Evolutionary conservation across 2,888 invertebrate species (phyloP), one percentile per base, ranked within the genome.

Genomic region (Eristalis tenax): DNA sequence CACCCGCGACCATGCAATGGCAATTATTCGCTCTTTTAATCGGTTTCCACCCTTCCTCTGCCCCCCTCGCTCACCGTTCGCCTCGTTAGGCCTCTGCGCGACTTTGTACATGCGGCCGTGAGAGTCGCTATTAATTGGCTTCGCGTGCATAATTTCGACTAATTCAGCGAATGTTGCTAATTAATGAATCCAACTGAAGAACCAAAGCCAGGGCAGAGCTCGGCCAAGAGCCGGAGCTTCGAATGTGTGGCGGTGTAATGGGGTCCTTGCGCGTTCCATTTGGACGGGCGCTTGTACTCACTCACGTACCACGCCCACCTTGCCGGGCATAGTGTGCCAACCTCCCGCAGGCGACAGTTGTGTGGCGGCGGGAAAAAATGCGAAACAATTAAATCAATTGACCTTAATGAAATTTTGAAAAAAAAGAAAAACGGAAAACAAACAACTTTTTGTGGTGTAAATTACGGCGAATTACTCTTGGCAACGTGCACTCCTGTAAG

Each of bases 131-230:
- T 79, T 79, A 84, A 79, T 83, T 79, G 74, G 83, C 79, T 79
- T 79, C 79, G 75, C 61, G 70, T 70, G 80, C 66, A 84, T 80
- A 76, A 80, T 80, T 80, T 65, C 70, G 40, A 80, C 74, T 71
- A 84, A 79, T 80, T 84, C 75, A 84, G 75, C 75, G 84, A 76
- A 84, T 80, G 66, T 80, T 80, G 63, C 75, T 84, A 80, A 84
- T 84, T 84, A 80, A 76, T 76, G 71, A 76, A 76, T 84, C 65
- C 40, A 80, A 23, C 43, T 65, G 40, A 43, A 66, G 50, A 23
- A 64, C 8, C 59, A 26, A 15, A n/a, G 18, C 4, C 22, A 35
- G 74, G 11, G 26, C 68, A 22, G 78, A 32, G 32, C 32, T 32
- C 32, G 32, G 32, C 32, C 32, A 32, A 10, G 32, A 56, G 18